A percentile compares a stretch with the other conserved stretches of the same genome.
Conservation (phyloP, 2,888 invertebrate genomes). For the Chrysolina americana region DNA sequence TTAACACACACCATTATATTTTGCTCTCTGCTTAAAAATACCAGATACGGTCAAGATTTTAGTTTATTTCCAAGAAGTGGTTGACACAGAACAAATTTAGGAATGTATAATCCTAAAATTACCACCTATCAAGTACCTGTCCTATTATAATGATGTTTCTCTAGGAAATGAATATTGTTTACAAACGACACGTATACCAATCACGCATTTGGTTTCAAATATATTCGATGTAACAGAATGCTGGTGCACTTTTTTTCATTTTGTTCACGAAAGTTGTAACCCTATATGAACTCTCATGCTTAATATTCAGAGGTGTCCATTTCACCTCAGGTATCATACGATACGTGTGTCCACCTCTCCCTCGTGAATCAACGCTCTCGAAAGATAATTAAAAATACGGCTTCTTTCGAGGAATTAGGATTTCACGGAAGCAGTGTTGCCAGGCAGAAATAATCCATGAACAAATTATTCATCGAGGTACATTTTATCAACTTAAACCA, state of each 20-base stretch:
- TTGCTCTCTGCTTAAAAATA: no score
- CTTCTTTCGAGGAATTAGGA: constrained; percentile 34
- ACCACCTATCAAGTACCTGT: no score
- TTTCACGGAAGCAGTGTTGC: constrained; percentile 24
- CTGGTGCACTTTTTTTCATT: background rate
- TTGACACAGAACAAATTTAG: no score
- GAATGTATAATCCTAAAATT: no score
- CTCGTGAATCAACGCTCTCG: constrained; percentile 6
- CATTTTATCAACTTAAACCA: no score
- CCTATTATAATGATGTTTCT: no score
- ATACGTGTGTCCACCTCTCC: constrained; percentile 33
- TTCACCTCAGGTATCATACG: constrained; percentile 45
- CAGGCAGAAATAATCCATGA: background rate
- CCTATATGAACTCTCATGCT: constrained; percentile 42
- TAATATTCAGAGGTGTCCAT: constrained; percentile 46
- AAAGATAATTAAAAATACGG: constrained; percentile 43
- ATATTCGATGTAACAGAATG: background rate
- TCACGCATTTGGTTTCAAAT: background rate
- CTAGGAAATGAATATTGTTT: background rate
- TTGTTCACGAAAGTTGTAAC: constrained; percentile 41
- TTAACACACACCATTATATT: no score
- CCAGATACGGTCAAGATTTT: no score
- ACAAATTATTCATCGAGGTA: no score
- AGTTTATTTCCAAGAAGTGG: no score
- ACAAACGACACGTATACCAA: background rate